Evolutionary conservation across 2,113 vertebrate species (phyloP), one percentile per base, ranked within the genome.

Genomic region (Chloropsis cyanopogon): DNA sequence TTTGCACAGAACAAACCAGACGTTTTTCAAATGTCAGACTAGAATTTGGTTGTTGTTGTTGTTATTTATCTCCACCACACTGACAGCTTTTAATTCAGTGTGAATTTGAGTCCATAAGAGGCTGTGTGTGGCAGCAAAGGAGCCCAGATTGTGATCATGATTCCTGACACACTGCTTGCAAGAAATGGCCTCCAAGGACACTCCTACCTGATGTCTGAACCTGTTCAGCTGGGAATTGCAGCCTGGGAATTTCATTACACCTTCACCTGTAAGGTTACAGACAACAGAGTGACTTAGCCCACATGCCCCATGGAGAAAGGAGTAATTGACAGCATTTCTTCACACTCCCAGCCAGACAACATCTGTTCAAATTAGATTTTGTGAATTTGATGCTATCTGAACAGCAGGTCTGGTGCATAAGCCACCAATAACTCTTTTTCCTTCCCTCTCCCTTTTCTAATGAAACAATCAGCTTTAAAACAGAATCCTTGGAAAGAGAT

Each of bases 291-390:
- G 52, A 70, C 80, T 54, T 81, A 78, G 12, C 65, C 53, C 26
- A 44, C 54, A 11, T 23, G 29, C 11, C n/a, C 33, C 41, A 31
- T 23, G 21, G 14, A 59, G 87, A 82, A 88, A 41, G 16, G 35
- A 88, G 16, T 71, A 86, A 92, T 77, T 87, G 73, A 72, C 70
- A 92, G n/a, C n/a, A 76, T 86, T 83, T 93, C 53, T 86, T 96
- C 76, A 72, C 50, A 93, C 41, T 31, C 31, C 26, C 66, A 91
- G 47, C 77, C 66, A 87, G 73, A 75, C 31, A 96, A 88, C 82
- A 97, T 87, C 92, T 95, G 88, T 57, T 96, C 83, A 79, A 84
- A 91, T 92, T 83, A 92, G 46, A 93, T 68, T 94, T 86, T 79
- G 59, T 91, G 77, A 92, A 93, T 92, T 65, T 78, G 44, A 85